These are phyloP conservation scores for Dasypogon diadema DNA, from an alignment of 2,888 invertebrate genomes.

Conservation along the genomic window DNA sequence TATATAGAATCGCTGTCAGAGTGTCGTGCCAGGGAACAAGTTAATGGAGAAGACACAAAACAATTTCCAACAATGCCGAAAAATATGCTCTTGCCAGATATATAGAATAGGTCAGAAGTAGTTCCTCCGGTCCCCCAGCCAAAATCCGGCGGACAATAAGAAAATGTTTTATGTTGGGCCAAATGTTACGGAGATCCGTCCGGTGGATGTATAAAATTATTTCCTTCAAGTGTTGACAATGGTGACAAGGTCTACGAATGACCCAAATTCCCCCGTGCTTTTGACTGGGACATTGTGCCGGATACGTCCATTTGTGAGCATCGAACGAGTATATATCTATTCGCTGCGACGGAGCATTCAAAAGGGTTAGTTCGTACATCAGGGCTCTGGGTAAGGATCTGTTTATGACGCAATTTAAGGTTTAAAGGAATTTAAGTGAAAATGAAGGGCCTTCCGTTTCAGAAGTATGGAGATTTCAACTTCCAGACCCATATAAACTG, in stretches of 20 bases:
- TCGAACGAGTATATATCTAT: slow-evolving; percentile 10
- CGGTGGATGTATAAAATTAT: slow-evolving; percentile 50
- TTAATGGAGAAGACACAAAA: slow-evolving; percentile 46
- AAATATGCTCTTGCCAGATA: slow-evolving; percentile 28
- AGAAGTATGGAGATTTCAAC: not conserved
- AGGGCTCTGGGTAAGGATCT: slow-evolving; percentile 35
- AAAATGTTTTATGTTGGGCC: slow-evolving; percentile 50
- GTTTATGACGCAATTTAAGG: slow-evolving; percentile 50
- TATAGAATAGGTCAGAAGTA: slow-evolving; percentile 1
- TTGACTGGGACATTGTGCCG: not conserved
- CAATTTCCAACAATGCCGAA: slow-evolving; percentile 45
- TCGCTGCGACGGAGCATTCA: slow-evolving; percentile 14
- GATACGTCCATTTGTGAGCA: slow-evolving; percentile 28
- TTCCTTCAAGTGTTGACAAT: slow-evolving; percentile 49
- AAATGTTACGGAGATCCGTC: slow-evolving; percentile 48
- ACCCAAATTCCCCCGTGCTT: slow-evolving; percentile 39
- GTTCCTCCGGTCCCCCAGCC: not conserved
- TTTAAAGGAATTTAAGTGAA: slow-evolving; percentile 50
- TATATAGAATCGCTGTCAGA: slow-evolving; percentile 25
- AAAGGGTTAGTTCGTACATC: slow-evolving; percentile 44
- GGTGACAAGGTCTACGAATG: slow-evolving; percentile 42
- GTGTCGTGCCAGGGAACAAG: slow-evolving; percentile 26
- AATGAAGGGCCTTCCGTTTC: slow-evolving; percentile 15
- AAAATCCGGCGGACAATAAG: slow-evolving; percentile 36
- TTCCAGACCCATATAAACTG: slow-evolving; percentile 10